Conservation (phyloP, 2,888 invertebrate species). For the Tricholauxania praeusta region DNA sequence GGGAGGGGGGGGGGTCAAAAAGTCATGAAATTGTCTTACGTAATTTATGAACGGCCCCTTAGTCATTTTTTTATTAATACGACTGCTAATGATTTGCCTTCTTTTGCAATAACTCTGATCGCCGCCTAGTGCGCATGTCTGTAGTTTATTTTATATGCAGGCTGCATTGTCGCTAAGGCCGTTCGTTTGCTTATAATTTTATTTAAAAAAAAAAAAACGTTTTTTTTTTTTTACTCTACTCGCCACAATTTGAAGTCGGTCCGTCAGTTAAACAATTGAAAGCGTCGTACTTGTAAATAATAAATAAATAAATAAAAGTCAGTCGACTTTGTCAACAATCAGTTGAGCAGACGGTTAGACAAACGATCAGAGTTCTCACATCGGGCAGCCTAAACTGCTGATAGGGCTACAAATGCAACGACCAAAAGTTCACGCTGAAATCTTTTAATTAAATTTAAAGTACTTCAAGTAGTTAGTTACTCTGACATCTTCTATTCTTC, state of each 20-base stretch:
- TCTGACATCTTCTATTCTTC: not conserved
- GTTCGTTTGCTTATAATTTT: not conserved
- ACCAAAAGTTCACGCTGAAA: not conserved
- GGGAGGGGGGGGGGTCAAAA: too few relatives aligned
- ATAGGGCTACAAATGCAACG: not conserved
- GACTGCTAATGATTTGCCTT: too few relatives aligned
- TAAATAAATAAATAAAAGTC: too few relatives aligned
- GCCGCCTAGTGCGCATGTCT: too few relatives aligned
- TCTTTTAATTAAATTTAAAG: constrained; percentile 13
- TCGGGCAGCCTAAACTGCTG: not conserved
- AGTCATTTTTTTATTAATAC: too few relatives aligned
- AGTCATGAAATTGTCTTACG: too few relatives aligned
- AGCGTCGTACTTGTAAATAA: not conserved
- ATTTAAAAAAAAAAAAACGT: not conserved
- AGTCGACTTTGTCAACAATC: too few relatives aligned
- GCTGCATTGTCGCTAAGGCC: constrained; percentile 21
- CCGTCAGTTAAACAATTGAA: constrained; percentile 5
- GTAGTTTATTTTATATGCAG: constrained; percentile 17
- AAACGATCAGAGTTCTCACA: too few relatives aligned
- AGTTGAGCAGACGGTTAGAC: too few relatives aligned
- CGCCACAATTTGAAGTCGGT: not conserved
- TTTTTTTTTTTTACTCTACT: not conserved
- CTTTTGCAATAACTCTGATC: too few relatives aligned
- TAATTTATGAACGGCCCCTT: too few relatives aligned
- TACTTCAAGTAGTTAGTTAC: not conserved